Percentiles rank a stretch among this genome's conserved stretches.
Conservation (phyloP, 2,797 vertebrate genomes). For the Phalloptychus januarius region DNA sequence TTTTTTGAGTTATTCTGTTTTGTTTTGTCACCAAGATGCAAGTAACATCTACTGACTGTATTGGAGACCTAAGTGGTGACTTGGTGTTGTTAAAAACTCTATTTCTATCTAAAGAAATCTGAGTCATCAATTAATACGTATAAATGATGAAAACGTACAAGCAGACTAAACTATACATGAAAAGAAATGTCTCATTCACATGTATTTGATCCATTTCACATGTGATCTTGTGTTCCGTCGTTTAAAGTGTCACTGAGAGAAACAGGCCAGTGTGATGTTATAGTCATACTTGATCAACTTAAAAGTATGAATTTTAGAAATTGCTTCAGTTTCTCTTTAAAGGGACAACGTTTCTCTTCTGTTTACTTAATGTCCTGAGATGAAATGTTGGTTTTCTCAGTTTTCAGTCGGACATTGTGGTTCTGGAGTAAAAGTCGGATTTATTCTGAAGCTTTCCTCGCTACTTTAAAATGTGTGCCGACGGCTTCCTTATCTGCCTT, state of each 20-base stretch:
- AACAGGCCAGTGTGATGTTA: background rate
- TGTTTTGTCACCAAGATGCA: background rate
- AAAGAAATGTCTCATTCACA: background rate
- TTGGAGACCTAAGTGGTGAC: background rate
- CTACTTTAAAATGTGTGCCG: background rate
- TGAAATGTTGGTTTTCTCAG: background rate
- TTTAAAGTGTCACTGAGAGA: background rate
- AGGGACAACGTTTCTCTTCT: background rate
- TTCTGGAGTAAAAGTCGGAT: background rate
- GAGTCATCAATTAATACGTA: background rate
- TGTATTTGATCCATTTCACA: background rate
- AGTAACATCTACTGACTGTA: background rate
- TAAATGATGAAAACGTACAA: background rate
- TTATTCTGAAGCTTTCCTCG: background rate
- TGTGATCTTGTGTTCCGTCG: background rate
- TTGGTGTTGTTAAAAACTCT: background rate
- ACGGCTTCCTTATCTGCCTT: background rate
- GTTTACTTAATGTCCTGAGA: background rate
- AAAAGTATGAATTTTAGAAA: background rate
- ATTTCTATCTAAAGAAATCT: background rate
- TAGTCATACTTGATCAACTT: background rate
- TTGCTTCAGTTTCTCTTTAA: background rate
- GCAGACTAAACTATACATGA: background rate
- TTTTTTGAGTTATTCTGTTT: no score
- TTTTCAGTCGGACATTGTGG: background rate